These are phyloP conservation scores for Auanema sp. DNA, from an alignment of 2,888 invertebrate genomes.

Conservation along the genomic window DNA sequence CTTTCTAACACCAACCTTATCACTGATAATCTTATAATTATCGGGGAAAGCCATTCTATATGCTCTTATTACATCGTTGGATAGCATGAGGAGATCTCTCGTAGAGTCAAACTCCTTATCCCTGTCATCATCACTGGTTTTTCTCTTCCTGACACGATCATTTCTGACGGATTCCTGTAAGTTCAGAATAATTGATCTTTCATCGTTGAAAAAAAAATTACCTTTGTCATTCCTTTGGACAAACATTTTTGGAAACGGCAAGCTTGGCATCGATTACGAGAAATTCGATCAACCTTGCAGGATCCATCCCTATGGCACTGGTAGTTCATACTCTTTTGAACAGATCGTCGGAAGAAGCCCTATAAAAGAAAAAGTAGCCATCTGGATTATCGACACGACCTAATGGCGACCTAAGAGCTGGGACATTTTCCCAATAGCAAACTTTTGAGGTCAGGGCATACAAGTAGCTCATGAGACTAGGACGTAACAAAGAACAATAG, in stretches of 20 bases:
- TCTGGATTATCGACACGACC: too few species aligned
- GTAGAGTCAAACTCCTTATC: slow-evolving; percentile 11
- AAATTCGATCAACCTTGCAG: slow-evolving; percentile 42
- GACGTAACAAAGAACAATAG: too few species aligned
- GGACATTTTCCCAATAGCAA: too few species aligned
- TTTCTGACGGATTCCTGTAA: slow-evolving; percentile 34
- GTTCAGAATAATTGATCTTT: neutral
- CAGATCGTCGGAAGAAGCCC: slow-evolving; percentile 57
- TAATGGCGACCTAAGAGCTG: too few species aligned
- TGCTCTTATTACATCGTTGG: slow-evolving; percentile 7
- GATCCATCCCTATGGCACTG: slow-evolving; percentile 39
- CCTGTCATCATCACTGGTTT: slow-evolving; percentile 21
- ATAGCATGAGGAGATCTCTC: slow-evolving; percentile 9
- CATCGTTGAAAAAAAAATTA: neutral
- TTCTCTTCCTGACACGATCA: slow-evolving; percentile 27
- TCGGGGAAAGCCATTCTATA: slow-evolving; percentile 20
- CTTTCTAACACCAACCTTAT: slow-evolving; percentile 6
- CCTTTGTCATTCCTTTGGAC: slow-evolving; percentile 39
- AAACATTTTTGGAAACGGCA: slow-evolving; percentile 55
- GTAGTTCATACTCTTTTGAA: slow-evolving; percentile 42
- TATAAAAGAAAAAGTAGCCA: slow-evolving; percentile 17
- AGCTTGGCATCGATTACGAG: slow-evolving; percentile 52
- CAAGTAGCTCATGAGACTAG: too few species aligned
- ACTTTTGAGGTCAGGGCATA: too few species aligned
- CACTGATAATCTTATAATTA: neutral